Evolutionary conservation across 1,140 invertebrate species (phyloP).

Genomic region (Leptopilina clavipes): DNA sequence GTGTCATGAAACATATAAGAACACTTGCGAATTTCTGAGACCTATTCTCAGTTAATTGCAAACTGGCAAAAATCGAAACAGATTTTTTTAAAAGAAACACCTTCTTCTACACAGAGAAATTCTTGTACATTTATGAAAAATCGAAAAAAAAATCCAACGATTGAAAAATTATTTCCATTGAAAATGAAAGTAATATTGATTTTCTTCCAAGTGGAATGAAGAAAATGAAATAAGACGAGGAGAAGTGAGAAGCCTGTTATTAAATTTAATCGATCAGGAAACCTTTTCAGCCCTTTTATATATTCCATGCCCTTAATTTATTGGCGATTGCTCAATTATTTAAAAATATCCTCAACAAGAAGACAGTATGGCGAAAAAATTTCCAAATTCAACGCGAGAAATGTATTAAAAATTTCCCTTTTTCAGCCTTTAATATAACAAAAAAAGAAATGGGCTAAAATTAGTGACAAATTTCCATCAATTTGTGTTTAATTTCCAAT

Average conservation of each 20-base stretch:
- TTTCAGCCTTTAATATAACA: no score
- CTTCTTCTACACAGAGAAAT: no score
- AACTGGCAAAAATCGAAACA: slow-evolving; percentile 4
- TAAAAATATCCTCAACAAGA: not conserved
- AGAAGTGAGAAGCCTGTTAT: not conserved
- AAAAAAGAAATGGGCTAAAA: no score
- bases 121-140: no score
- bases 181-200: not conserved
- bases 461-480: no score
- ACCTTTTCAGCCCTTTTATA: not conserved
- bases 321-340: not conserved
- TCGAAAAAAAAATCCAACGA: no score
- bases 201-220: not conserved
- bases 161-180: not conserved
- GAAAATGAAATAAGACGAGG: not conserved
- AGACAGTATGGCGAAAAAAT: not conserved
- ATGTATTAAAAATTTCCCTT: no score
- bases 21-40: slow-evolving; percentile 20
- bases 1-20: slow-evolving; percentile 39
- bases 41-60: slow-evolving; percentile 35
- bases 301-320: slow-evolving; percentile 11
- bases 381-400: no score
- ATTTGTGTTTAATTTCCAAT: not conserved
- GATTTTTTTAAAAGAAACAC: no score
- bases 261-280: slow-evolving; percentile 5